phyloP scores from a whole-genome alignment of 2,888 invertebrate species.

The Amiota mariae region DNA sequence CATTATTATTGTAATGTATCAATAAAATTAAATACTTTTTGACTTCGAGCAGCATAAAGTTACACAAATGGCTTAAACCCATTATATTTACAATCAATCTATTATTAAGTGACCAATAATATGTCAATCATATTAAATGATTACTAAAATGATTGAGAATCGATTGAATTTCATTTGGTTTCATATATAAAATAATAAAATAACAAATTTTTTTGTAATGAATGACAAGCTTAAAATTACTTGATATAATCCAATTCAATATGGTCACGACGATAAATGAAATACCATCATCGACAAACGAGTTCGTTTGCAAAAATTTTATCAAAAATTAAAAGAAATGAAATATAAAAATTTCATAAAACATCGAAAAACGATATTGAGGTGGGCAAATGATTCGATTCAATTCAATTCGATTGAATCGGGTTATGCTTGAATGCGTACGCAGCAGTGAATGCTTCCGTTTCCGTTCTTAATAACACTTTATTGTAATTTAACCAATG shows the following conservation, averaged over 20 bases:
- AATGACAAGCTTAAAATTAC: constrained; percentile 2
- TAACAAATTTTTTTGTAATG: neutral
- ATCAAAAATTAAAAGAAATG: neutral
- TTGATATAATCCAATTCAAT: neutral
- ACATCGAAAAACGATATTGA: constrained; percentile 7
- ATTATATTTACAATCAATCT: neutral
- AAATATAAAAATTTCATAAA: neutral
- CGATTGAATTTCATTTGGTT: too few relatives aligned
- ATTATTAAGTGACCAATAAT: constrained; percentile 8
- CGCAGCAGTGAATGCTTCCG: constrained; percentile 70
- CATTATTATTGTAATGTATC: neutral
- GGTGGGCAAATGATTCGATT: too few relatives aligned
- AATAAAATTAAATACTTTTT: neutral
- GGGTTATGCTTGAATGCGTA: constrained; percentile 67
- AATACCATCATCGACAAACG: neutral
- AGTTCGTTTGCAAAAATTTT: neutral
- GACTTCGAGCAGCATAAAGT: neutral
- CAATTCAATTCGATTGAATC: constrained; percentile 47
- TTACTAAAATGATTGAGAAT: constrained; percentile 11
- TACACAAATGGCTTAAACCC: neutral
- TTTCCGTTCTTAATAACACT: constrained; percentile 68
- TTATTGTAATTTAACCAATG: constrained; percentile 60
- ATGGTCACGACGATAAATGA: too few relatives aligned
- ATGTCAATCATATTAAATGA: constrained; percentile 26
- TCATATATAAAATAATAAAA: too few relatives aligned